A percentile compares a stretch with the other conserved stretches of the same genome.
phyloP scores from a whole-genome alignment of 2,888 invertebrate species.

The Megastigmus dorsalis region DNA sequence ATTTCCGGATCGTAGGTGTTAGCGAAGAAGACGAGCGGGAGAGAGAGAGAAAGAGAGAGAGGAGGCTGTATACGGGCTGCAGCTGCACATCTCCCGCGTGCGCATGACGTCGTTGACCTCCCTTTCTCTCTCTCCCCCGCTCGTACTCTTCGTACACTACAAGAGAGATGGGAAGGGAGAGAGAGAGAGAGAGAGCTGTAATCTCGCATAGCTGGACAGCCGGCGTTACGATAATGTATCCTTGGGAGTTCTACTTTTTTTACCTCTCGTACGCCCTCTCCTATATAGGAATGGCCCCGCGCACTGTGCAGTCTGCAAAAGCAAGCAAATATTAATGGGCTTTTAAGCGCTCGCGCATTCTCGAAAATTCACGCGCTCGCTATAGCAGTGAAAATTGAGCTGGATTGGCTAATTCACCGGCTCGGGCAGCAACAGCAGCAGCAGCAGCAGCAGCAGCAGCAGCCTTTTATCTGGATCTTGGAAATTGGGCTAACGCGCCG shows the following conservation, averaged over 20 bases:
- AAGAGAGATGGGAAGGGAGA: too few species aligned
- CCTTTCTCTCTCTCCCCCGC: conserved; percentile 22
- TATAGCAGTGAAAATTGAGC: not conserved
- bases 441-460: too few species aligned
- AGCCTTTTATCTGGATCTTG: conserved; percentile 12
- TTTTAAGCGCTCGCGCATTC: not conserved
- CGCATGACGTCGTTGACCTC: conserved; percentile 50
- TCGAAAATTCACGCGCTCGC: conserved; percentile 2
- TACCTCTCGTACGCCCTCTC: not conserved
- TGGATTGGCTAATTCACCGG: conserved; percentile 1
- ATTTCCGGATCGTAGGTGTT: conserved; percentile 49
- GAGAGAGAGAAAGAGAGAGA: not conserved
- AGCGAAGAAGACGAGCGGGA: not conserved
- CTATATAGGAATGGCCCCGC: not conserved
- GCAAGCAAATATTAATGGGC: conserved; percentile 39
- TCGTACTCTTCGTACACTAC: not conserved
- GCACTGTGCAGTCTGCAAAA: conserved; percentile 17
- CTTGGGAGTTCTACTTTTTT: not conserved
- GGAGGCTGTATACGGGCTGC: conserved; percentile 10
- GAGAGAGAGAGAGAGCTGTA: too few species aligned
- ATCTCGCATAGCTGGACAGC: conserved; percentile 7
- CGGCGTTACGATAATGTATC: not conserved
- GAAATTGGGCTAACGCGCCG: conserved; percentile 2
- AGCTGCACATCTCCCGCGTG: conserved; percentile 29
- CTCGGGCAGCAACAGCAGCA: too few species aligned